Conservation (phyloP, 2,888 invertebrate genomes). For the Latheticus oryzae region DNA sequence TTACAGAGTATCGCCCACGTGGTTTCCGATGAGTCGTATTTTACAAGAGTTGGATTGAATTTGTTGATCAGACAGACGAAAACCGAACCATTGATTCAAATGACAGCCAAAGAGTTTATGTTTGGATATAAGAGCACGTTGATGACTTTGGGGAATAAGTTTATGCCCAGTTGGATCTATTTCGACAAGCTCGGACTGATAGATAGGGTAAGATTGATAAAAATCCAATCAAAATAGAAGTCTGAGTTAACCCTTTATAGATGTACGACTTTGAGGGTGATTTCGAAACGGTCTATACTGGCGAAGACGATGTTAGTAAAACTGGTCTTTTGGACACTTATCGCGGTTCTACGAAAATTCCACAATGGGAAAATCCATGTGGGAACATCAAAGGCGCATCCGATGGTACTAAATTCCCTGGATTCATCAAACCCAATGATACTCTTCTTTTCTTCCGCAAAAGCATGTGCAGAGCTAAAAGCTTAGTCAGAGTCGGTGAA, state of each 20-base stretch:
- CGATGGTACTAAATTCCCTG: conserved; percentile 87
- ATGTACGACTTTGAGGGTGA: conserved; percentile 89
- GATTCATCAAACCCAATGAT: conserved; percentile 76
- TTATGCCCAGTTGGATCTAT: conserved; percentile 86
- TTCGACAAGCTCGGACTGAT: conserved; percentile 91
- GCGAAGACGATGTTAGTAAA: conserved; percentile 70
- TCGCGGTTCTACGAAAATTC: conserved; percentile 76
- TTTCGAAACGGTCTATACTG: conserved; percentile 82
- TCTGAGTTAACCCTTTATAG: conserved; percentile 64
- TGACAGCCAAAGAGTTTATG: conserved; percentile 90
- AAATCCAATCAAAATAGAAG: no score
- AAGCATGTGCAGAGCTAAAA: conserved; percentile 86
- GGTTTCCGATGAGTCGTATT: conserved; percentile 73
- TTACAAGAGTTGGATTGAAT: conserved; percentile 78
- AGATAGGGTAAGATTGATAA: conserved; percentile 76
- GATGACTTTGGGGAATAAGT: conserved; percentile 84
- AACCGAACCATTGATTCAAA: conserved; percentile 77
- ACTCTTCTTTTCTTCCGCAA: conserved; percentile 82
- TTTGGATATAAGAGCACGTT: conserved; percentile 87
- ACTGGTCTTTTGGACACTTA: conserved; percentile 83
- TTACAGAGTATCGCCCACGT: conserved; percentile 86
- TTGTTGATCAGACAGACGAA: conserved; percentile 76
- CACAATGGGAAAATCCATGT: conserved; percentile 84
- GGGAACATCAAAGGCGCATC: conserved; percentile 81
- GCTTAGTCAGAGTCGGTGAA: conserved; percentile 75